Evolutionary conservation across 2,113 vertebrate genomes (phyloP).

Genomic region (Atractosteus spatula): DNA sequence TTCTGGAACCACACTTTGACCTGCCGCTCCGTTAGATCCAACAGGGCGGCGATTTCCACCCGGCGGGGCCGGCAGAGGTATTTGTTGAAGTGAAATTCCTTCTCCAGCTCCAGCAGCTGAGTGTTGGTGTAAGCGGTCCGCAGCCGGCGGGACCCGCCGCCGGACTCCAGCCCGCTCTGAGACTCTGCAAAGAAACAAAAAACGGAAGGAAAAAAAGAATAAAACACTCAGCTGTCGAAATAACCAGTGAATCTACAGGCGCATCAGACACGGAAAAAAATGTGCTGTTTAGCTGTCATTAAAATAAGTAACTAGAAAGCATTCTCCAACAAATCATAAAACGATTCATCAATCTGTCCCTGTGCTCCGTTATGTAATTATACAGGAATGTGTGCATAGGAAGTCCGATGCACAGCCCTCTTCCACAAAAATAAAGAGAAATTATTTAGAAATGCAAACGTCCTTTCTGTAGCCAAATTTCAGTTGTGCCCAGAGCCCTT

Average conservation of each 20-base stretch:
- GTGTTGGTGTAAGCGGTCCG: conserved; percentile 96
- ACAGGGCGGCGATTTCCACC: conserved; percentile 89
- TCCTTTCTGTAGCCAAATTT: too few species aligned
- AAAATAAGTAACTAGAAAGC: background rate
- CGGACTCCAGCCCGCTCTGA: conserved; percentile 67
- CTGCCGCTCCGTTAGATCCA: conserved; percentile 91
- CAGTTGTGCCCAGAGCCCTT: too few species aligned
- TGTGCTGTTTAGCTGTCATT: too few species aligned
- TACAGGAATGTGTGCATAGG: too few species aligned
- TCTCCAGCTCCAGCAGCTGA: conserved; percentile 94
- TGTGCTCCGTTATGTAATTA: too few species aligned
- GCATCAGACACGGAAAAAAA: too few species aligned
- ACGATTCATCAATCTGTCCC: too few species aligned
- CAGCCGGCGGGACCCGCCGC: conserved; percentile 77
- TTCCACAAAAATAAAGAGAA: too few species aligned
- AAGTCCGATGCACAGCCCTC: too few species aligned
- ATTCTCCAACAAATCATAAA: too few species aligned
- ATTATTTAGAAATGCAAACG: too few species aligned
- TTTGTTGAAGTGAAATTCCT: conserved; percentile 97
- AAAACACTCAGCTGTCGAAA: background rate
- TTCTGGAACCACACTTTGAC: conserved; percentile 99
- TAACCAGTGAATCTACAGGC: too few species aligned
- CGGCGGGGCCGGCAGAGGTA: conserved; percentile 91
- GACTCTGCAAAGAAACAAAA: conserved; percentile 56
- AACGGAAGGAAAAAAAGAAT: conserved; percentile 13